Evolutionary conservation across 2,113 vertebrate species (phyloP), one percentile per base, ranked within the genome.

Genomic region (Gnathonemus longibarbis): DNA sequence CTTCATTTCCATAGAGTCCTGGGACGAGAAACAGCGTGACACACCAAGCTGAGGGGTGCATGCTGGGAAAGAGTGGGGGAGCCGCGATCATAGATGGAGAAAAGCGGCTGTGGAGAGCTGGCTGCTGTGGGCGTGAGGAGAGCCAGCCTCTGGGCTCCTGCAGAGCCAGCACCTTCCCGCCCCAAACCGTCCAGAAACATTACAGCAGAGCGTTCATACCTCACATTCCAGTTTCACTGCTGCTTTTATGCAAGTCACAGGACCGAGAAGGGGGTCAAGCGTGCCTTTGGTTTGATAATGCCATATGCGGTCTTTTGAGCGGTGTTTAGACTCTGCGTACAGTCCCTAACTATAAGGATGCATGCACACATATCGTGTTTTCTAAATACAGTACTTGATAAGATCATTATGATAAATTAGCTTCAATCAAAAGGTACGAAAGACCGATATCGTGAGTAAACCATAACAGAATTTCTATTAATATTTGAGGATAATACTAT

Each of bases 1-100:
- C 97, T 1, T 97, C 94, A 0, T 94, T 89, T 0, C 97, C 97
- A 35, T 96, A 97, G 0, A 98, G 94, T 11, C 97, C 97, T 97
- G 92, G 0, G 35, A 35, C 27, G n/a, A 90, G 56, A 11, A 8
- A 0, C 89, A 15, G 13, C 11, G 9, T 24, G 53, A 46, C 50
- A 87, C 15, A 31, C 3, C 31, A 17, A 27, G 39, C 35, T 15
- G 31, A n/a, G 42, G 2, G n/a, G 35, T 5, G 39, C 13, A 19
- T 35, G 62, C 62, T 70, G 62, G 62, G 27, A 70, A 6, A 24
- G 50, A n/a, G 35, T 13, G 42, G 0, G 21, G 6, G 21, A 4
- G 27, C 13, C 31, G 21, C 2, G 31, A 39, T 13, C 31, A 6
- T 35, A 7, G 27, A 17, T 6, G 0, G 74, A 17, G 3, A 39